These are phyloP conservation scores for Sarcophaga subvicina DNA, from an alignment of 2,888 invertebrate genomes.

Conservation along the genomic window DNA sequence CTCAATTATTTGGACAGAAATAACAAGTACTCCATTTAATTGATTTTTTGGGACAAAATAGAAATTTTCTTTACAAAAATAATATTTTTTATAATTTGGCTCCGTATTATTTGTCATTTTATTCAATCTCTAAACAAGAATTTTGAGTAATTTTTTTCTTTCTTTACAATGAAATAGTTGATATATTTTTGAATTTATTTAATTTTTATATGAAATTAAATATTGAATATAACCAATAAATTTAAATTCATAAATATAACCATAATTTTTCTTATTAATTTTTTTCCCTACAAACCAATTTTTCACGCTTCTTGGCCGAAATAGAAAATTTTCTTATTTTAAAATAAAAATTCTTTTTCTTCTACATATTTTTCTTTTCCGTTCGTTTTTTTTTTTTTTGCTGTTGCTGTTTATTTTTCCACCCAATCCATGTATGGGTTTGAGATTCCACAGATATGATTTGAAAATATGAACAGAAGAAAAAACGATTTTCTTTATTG, in stretches of 20 bases:
- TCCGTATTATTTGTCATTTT: too few relatives aligned
- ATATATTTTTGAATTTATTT: constrained; percentile 24
- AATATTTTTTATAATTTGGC: too few relatives aligned
- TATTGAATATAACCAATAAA: not conserved
- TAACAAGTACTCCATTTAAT: too few relatives aligned
- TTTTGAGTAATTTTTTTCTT: too few relatives aligned
- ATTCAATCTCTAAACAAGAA: too few relatives aligned
- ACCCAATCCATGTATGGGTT: constrained; percentile 81
- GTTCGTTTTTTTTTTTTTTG: constrained; percentile 49
- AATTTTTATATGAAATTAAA: not conserved
- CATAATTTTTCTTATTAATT: constrained; percentile 24
- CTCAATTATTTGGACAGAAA: too few relatives aligned
- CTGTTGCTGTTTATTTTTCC: constrained; percentile 71
- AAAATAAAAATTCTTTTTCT: constrained; percentile 30
- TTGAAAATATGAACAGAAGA: constrained; percentile 35
- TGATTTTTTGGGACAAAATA: too few relatives aligned
- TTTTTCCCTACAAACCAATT: not conserved
- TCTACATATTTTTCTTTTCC: constrained; percentile 27
- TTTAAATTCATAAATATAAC: not conserved
- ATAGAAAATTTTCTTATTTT: constrained; percentile 43
- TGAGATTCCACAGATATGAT: constrained; percentile 76
- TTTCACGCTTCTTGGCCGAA: constrained; percentile 33
- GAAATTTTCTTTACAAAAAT: too few relatives aligned
- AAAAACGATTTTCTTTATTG: constrained; percentile 19
- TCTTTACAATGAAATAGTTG: not conserved